Base-by-base conservation (phyloP, 2,113 vertebrate species). In the Sylvia atricapilla region DNA sequence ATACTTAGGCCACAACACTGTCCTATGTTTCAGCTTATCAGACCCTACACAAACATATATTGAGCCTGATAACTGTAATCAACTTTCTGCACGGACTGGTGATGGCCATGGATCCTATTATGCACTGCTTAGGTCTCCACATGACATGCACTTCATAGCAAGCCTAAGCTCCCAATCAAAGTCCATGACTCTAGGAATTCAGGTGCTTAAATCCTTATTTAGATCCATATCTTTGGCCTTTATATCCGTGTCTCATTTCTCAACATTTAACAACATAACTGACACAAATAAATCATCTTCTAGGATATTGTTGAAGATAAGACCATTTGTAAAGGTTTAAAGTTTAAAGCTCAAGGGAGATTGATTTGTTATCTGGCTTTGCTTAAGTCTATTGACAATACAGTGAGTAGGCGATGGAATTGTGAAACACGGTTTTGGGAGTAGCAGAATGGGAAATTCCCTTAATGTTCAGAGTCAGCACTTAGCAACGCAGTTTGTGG, bases 1-100 rank as follows among this genome's bases (percentile, higher is more conserved):
- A 47, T 24, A 30, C 59, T 39, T 43, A 30, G 39, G 44, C 10
- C 49, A 72, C 46, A 66, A 2, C 0, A 0, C 11, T 5, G 1
- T 66, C 22, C 28, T 72, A 15, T 24, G 11, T 73, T 58, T 68
- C 35, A 19, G 53, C 62, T 75, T 68, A 68, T 21, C 33, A 56
- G 53, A 63, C 13, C 10, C 77, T 27, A 60, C 35, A 79, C 15
- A 33, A 93, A 86, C 21, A 64, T 2, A 19, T 30, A 80, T 3
- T 6, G 18, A 76, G 21, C 23, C 30, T 68, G 59, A 25, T 64
- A 35, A 52, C 27, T 80, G 39, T 37, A 75, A 63, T 49, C 24
- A 76, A 16, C 39, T 37, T 83, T 46, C 75, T 82, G 31, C 37
- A 30, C 17, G 43, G 35, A 27, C 19, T n/a, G 35, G 37, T 67